Evolutionary conservation across 2,888 invertebrate genomes (phyloP), one percentile per base, ranked within the genome.

Genomic region (Pegoplata infirma): DNA sequence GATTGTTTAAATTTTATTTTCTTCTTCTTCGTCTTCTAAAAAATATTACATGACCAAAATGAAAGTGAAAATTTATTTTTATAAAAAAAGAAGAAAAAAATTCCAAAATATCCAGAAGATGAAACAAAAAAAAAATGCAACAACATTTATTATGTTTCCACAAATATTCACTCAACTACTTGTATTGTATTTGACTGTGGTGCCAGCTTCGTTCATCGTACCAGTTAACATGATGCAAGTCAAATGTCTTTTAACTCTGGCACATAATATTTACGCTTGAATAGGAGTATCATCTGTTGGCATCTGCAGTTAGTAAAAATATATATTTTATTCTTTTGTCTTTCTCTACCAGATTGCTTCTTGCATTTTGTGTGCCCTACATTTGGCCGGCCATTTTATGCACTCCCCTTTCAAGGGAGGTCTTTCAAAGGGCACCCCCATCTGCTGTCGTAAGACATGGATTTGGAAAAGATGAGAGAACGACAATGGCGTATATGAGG

Each of bases 11-110:
- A 56, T 40, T 5, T 17, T 59, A 14, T 5, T 17, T 51, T 44
- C 53, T 53, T 74, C 53, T 21, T 56, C 56, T 74, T 61, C 55
- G 51, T 79, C 61, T 67, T n/a, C n/a, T n/a, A n/a, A n/a, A n/a
- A n/a, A n/a, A 40, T 40, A 79, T 79, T 79, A 75, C 78, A 79
- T 79, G 78, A 75, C 55, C 36, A 69, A 74, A 71, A 74, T 56
- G 74, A 79, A 79, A 79, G 78, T 74, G 78, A 79, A 79, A 79
- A 71, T 59, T 44, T 2, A n/a, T n/a, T n/a, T n/a, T n/a, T n/a
- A n/a, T n/a, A n/a, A n/a, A n/a, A n/a, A n/a, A 40, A 25, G 53
- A 40, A 40, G n/a, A n/a, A 40, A n/a, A n/a, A 40, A 40, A 40
- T 40, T 40, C n/a, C 14, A 12, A 32, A 40, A 40, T 40, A 40